Evolutionary conservation across 2,888 invertebrate genomes (phyloP).

Genomic region (Omphaloscelis lunosa): DNA sequence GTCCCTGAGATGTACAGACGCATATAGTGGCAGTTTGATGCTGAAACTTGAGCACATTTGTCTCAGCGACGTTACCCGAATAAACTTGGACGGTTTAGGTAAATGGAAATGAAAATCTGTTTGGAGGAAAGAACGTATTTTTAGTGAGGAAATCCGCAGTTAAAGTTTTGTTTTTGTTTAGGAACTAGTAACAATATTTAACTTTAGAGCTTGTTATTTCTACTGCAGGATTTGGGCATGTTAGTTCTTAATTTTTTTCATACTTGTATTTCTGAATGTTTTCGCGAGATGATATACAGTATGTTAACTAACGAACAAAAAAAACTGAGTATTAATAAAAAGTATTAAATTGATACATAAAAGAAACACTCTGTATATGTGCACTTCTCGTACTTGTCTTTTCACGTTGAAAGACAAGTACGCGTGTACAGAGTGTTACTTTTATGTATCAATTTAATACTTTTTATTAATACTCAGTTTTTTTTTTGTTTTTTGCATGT

Average conservation of each 20-base stretch:
- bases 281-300: background rate
- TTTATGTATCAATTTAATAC: no score
- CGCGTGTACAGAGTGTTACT: no score
- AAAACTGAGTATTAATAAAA: no score
- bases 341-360: no score
- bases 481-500: no score
- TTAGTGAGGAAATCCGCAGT: background rate
- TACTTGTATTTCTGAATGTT: background rate
- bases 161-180: background rate
- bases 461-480: no score
- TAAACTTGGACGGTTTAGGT: conserved; percentile 38
- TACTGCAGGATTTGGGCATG: background rate
- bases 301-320: no score
- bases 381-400: no score
- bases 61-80: conserved; percentile 18
- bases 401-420: no score
- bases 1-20: background rate
- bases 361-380: no score
- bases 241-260: background rate
- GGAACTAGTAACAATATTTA: conserved; percentile 3
- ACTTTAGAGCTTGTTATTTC: background rate
- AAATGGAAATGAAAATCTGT: conserved; percentile 31
- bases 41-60: conserved; percentile 32
- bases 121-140: background rate
- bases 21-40: conserved; percentile 6